Base-by-base conservation (phyloP, 2,888 invertebrate genomes). In the Lordiphosa andalusiaca region DNA sequence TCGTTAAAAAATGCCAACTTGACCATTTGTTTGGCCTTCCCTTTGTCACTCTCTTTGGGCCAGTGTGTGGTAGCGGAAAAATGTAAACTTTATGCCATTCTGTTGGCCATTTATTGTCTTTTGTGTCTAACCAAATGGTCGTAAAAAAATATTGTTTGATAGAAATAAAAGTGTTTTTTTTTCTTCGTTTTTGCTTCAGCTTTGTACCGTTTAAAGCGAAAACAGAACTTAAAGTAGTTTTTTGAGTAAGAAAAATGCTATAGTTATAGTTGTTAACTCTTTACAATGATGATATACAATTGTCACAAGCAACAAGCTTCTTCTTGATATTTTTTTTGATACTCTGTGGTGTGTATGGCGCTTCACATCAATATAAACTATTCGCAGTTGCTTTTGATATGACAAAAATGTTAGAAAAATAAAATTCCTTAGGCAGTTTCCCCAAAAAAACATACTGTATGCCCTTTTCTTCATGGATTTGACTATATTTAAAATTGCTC, bases 401-500 rank as follows among this genome's bases (percentile, higher is more conserved):
- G 62, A 12, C 48, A 76, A 71, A 54, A 61, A 57, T 59, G 67
- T 70, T 63, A 49, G 30, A 59, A 37, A 30, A 23, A 23, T 6
- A 21, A 37, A 30, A 50, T 53, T 36, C 13, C 6, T 38, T 40
- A 4, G 38, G 10, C 49, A 48, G 40, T 58, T 51, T 62, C 61
- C 73, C 16, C 2, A 1, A 16, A 16, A 71, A 76, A 76, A 73
- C 76, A 74, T 68, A 72, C 73, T 70, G 70, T 72, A 75, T 72
- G 67, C 70, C 53, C 63, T 74, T 74, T 75, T 68, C 70, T 72
- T 75, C 75, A 73, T 67, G 73, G 73, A 75, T 75, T 75, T 74
- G 63, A 59, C 60, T 63, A 72, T 63, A 63, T 72, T 67, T 67
- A 66, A 74, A 72, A 68, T 68, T 16, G 16, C 16, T 16, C 2